These are phyloP conservation scores for Nettapus auritus DNA, from an alignment of 2,113 vertebrate genomes.

Conservation along the genomic window DNA sequence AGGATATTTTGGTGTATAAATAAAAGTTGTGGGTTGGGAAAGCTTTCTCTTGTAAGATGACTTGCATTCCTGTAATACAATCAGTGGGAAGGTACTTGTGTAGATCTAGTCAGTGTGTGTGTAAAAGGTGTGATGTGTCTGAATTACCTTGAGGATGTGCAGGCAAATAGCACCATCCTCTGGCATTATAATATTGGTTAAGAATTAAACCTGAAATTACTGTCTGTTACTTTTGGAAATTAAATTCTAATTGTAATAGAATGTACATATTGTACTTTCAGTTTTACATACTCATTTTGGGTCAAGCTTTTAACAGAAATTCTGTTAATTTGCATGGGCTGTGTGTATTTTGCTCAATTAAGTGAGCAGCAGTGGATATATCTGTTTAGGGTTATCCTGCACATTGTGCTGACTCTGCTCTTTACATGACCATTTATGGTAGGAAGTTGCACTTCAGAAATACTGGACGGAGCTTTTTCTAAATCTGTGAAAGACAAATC, in stretches of 20 bases:
- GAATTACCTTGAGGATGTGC: not conserved
- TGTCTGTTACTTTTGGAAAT: slow-evolving; percentile 57
- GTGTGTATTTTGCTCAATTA: slow-evolving; percentile 8
- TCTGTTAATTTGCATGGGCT: slow-evolving; percentile 60
- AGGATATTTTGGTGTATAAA: not conserved
- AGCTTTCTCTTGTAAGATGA: not conserved
- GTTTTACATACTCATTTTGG: slow-evolving; percentile 73
- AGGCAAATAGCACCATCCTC: slow-evolving; percentile 68
- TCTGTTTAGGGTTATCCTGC: slow-evolving; percentile 35
- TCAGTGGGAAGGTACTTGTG: not conserved
- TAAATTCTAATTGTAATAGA: slow-evolving; percentile 34
- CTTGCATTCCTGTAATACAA: not conserved
- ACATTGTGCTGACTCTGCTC: slow-evolving; percentile 59
- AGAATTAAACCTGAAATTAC: slow-evolving; percentile 13
- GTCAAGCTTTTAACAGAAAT: slow-evolving; percentile 66
- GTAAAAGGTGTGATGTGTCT: not conserved
- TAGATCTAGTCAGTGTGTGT: accelerated
- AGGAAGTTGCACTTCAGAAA: slow-evolving; percentile 55
- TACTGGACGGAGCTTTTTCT: not conserved
- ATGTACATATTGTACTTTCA: slow-evolving; percentile 68
- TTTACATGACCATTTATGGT: slow-evolving; percentile 68
- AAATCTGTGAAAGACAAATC: slow-evolving; percentile 61
- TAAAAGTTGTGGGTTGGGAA: not conserved
- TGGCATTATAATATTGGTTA: not conserved
- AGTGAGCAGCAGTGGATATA: not conserved